These are phyloP conservation scores for Halcyon leucocephala DNA, from an alignment of 2,797 vertebrate species.

Conservation along the genomic window DNA sequence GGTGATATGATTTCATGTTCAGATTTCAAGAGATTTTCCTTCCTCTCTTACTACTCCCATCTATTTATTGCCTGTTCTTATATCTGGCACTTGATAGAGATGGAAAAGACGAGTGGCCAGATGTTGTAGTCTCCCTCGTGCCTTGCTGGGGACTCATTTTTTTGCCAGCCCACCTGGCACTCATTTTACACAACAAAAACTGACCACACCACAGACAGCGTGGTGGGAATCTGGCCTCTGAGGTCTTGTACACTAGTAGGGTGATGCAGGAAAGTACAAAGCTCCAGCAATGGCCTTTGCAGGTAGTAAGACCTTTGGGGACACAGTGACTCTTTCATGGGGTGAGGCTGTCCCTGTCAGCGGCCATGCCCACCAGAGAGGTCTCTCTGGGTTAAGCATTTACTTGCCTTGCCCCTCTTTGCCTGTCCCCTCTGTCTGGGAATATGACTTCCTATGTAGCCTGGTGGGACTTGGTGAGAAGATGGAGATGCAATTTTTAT, in stretches of 20 bases:
- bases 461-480: not conserved
- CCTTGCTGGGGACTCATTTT: not conserved
- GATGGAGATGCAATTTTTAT: not conserved
- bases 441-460: fast-evolving
- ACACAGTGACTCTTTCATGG: not conserved
- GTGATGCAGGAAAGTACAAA: not conserved
- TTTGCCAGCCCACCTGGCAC: not conserved
- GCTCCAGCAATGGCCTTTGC: not conserved
- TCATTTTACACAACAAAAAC: not conserved
- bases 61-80: not conserved
- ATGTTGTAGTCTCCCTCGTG: not conserved
- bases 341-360: fast-evolving
- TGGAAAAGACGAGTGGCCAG: not conserved
- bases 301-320: not conserved
- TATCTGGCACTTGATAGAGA: not conserved
- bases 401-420: not conserved
- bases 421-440: fast-evolving
- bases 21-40: not conserved
- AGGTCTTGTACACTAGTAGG: not conserved
- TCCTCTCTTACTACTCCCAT: not conserved
- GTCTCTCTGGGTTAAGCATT: not conserved
- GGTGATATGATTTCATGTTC: not conserved
- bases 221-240: not conserved
- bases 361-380: fast-evolving
- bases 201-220: fast-evolving